Conservation (phyloP, 2,888 invertebrate genomes). For the Ichneumoninae sp. region DNA sequence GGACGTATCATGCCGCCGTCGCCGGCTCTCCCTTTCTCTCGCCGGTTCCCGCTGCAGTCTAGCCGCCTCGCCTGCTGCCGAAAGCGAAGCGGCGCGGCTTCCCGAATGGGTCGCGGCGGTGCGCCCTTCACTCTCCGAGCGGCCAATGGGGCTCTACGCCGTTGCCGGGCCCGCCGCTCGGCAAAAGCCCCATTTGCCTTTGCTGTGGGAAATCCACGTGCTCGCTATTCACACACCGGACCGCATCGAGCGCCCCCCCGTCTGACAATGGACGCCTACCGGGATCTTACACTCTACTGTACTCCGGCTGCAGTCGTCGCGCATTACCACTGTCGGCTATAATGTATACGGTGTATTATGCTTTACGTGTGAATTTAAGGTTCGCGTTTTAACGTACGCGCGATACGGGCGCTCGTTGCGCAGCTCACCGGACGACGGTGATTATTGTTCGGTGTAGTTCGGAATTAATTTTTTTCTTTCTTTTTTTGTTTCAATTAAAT, state of each 20-base stretch:
- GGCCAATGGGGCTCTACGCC: constrained; percentile 40
- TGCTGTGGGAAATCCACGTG: constrained; percentile 84
- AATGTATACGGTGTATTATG: constrained; percentile 3
- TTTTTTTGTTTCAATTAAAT: background rate
- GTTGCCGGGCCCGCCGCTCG: constrained; percentile 49
- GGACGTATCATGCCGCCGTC: constrained; percentile 50
- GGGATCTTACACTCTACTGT: constrained; percentile 10
- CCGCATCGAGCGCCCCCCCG: constrained; percentile 49
- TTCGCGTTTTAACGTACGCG: background rate
- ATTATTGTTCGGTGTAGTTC: constrained; percentile 79
- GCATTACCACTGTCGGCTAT: background rate
- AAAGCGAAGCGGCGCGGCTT: constrained; percentile 78
- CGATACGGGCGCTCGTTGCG: background rate
- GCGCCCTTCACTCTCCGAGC: constrained; percentile 62
- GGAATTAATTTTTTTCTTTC: background rate
- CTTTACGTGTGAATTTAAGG: constrained; percentile 7
- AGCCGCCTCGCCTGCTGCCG: constrained; percentile 44
- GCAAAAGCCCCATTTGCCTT: constrained; percentile 80
- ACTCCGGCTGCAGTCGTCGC: background rate
- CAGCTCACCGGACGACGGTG: constrained; percentile 34
- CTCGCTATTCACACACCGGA: constrained; percentile 80
- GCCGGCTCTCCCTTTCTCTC: constrained; percentile 17
- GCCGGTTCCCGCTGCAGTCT: constrained; percentile 48
- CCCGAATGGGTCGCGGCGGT: constrained; percentile 7
- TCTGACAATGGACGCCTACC: background rate